Base-by-base conservation (phyloP, 2,113 vertebrate genomes). In the Cyrtonyx montezumae region DNA sequence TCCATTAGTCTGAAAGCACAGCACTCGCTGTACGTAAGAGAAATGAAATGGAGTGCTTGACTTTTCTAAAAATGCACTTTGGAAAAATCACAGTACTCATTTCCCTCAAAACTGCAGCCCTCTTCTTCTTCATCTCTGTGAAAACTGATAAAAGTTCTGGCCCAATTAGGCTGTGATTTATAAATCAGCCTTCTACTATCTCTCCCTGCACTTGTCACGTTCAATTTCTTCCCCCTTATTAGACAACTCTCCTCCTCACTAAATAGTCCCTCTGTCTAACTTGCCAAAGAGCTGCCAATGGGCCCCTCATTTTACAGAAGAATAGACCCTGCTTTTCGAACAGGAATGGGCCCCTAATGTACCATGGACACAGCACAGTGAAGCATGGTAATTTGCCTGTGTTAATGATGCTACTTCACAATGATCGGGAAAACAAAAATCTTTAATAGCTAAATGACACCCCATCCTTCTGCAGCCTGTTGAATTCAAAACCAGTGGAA, bases 211-310 rank as follows among this genome's bases (percentile, higher is more conserved):
- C 74, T 95, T 93, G 87, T 93, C 95, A 91, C 37, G 67, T 96
- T 94, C 43, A 6, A 83, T 88, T 91, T 92, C 56, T 78, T 97
- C 76, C 88, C 74, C 94, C 90, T 92, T 97, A 96, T 96, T 97
- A 97, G 96, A 97, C 97, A 96, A 93, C 95, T 97, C 97, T 81
- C 92, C 93, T 95, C 91, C 93, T 97, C 96, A 96, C 97, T 98
- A 98, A 97, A 98, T 97, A 98, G 96, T 97, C 98, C 94, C 96
- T 98, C 97, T 98, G 98, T 98, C 96, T 97, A 96, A 94, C 84
- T 79, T 94, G 98, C 98, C 98, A 98, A 98, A 97, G 98, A 98
- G 97, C 98, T 98, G 98, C 98, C 98, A 98, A 97, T 96, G 96
- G 96, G 91, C 76, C 94, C 91, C 95, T 93, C 79, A 71, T 98